Conservation (phyloP, 2,888 invertebrate species). For the Idaea aversata region DNA sequence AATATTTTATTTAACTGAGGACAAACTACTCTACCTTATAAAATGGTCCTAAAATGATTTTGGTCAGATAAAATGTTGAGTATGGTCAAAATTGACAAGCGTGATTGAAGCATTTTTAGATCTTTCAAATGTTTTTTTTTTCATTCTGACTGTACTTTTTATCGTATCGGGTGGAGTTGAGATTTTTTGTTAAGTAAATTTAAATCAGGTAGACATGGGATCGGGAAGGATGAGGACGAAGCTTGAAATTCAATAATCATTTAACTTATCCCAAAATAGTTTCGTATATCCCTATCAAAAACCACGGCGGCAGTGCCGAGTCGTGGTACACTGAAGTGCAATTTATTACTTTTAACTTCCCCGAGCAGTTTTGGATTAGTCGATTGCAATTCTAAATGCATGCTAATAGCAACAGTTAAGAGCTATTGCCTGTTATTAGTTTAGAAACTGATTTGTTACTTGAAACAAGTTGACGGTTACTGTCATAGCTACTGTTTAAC, state of each 20-base stretch:
- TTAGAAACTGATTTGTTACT: slow-evolving; percentile 16
- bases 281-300: slow-evolving; percentile 19
- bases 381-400: slow-evolving; percentile 10
- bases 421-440: slow-evolving; percentile 1
- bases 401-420: slow-evolving; percentile 8
- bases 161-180: no score
- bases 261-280: neutral
- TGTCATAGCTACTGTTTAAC: neutral
- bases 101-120: no score
- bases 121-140: no score
- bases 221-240: no score
- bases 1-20: no score
- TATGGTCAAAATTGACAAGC: no score
- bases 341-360: slow-evolving; percentile 56
- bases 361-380: slow-evolving; percentile 36
- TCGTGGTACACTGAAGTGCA: slow-evolving; percentile 50
- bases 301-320: slow-evolving; percentile 42
- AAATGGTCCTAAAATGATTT: no score
- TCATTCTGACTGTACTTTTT: no score
- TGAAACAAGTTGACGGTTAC: slow-evolving; percentile 79
- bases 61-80: no score
- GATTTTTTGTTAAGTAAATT: no score
- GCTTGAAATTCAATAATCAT: neutral
- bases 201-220: no score
- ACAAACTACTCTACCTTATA: no score